Evolutionary conservation across 2,113 vertebrate genomes (phyloP).

Genomic region (Crocuta crocuta): DNA sequence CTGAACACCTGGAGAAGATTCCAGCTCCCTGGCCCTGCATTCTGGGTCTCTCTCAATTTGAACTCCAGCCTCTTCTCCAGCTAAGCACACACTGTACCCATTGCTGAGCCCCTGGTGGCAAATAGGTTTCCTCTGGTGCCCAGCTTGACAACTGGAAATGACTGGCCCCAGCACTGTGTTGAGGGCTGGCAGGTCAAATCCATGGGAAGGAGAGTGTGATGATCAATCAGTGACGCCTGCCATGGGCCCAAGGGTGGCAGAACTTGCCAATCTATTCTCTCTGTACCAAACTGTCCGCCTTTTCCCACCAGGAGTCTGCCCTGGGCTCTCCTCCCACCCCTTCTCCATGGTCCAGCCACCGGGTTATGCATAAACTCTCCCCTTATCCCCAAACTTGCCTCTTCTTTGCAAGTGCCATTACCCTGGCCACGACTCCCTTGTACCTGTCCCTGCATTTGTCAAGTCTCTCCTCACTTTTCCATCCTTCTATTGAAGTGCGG

Average conservation of each 20-base stretch:
- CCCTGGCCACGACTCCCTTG: background rate
- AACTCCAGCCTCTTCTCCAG: background rate
- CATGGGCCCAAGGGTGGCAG: background rate
- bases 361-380: background rate
- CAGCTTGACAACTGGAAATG: background rate
- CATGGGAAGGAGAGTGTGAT: background rate
- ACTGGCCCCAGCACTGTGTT: background rate
- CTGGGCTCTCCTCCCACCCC: background rate
- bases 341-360: background rate
- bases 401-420: fast-evolving
- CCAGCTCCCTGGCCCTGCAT: too few relatives aligned
- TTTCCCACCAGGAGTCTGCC: background rate
- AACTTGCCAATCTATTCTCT: background rate
- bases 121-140: background rate
- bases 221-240: conserved; percentile 21
- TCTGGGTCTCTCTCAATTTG: background rate
- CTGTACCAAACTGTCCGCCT: background rate
- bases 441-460: background rate
- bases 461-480: background rate
- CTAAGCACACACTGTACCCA: background rate
- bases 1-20: background rate
- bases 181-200: background rate
- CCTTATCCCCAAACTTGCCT: background rate
- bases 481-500: background rate
- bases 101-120: background rate